Base-by-base conservation (phyloP, 2,888 invertebrate species). In the Exocentrus adspersus region DNA sequence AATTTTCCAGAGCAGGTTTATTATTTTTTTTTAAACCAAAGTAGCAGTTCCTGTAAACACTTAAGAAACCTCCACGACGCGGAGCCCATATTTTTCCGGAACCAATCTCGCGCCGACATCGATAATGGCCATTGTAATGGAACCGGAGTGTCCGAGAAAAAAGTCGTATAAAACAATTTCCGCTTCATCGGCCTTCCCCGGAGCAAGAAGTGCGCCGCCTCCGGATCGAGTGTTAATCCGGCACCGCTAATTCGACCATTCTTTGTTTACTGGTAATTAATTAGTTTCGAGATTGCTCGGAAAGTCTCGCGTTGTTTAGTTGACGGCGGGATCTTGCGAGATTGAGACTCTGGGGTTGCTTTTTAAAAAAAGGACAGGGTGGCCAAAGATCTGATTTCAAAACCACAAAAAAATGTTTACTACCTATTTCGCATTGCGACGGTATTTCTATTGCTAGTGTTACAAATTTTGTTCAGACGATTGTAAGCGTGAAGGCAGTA, bases 161-260 rank as follows among this genome's bases (percentile, higher is more conserved):
- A 51, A 51, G 37, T 51, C 51, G 7, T 37, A 51, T 51, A 51
- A 51, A 51, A 51, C 32, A 51, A 30, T 37, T 51, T 51, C 51
- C 51, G n/a, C 37, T 37, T 32, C 51, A 37, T 37, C n/a, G 37
- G 10, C 17, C 12, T 12, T n/a, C 37, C 2, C 10, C 32, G 19
- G 2, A 12, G 30, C 37, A 51, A n/a, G 32, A 50, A 17, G n/a
- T 12, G 19, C 17, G n/a, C 2, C 43, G 32, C 10, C 20, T n/a
- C 24, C 19, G 51, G 17, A 28, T 48, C 30, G 51, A 12, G 24
- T 32, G 51, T 37, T 37, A 51, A 51, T 51, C 51, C 19, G 17
- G 14, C 12, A 12, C 20, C 17, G 51, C 51, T 51, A 51, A 51
- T 51, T 51, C 17, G 51, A 51, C 24, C 51, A 37, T 51, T 51